These are phyloP conservation scores for Stercorarius parasiticus DNA, from an alignment of 2,113 vertebrate species.

Conservation along the genomic window DNA sequence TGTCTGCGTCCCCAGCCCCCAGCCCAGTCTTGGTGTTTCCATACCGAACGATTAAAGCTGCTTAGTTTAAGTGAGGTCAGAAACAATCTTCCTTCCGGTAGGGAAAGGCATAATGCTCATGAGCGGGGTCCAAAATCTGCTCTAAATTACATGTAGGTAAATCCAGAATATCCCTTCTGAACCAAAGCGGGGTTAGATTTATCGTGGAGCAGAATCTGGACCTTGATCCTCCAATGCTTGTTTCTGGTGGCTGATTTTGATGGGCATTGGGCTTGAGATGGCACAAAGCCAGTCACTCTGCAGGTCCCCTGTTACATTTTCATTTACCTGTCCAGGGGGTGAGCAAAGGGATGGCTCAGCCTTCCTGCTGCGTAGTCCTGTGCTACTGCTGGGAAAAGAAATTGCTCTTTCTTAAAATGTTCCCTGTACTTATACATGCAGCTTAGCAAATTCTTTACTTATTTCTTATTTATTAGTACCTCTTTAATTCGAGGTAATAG, in stretches of 20 bases:
- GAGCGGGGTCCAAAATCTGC: constrained; percentile 51
- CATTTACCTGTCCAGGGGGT: not conserved
- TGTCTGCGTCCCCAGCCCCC: constrained; percentile 45
- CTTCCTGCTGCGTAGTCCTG: not conserved
- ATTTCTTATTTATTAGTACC: not conserved
- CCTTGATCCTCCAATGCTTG: not conserved
- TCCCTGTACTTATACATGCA: not conserved
- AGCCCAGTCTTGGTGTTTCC: constrained; percentile 63
- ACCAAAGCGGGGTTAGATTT: not conserved
- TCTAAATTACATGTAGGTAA: constrained; percentile 56
- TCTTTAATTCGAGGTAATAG: not conserved
- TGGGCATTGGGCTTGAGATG: not conserved
- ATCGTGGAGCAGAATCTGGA: not conserved
- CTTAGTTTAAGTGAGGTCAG: constrained; percentile 78
- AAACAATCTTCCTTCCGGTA: constrained; percentile 73
- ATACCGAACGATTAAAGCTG: constrained; percentile 75
- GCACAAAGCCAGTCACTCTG: not conserved
- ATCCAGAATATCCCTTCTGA: constrained; percentile 34
- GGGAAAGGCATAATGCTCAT: constrained; percentile 70
- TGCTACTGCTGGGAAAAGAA: not conserved
- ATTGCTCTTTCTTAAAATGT: not conserved
- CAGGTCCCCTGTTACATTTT: not conserved
- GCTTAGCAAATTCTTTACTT: not conserved
- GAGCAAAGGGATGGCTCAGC: not conserved
- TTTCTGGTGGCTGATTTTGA: constrained; percentile 35